Evolutionary conservation across 2,888 invertebrate genomes (phyloP).

Genomic region (Lasioglossum figueresi): DNA sequence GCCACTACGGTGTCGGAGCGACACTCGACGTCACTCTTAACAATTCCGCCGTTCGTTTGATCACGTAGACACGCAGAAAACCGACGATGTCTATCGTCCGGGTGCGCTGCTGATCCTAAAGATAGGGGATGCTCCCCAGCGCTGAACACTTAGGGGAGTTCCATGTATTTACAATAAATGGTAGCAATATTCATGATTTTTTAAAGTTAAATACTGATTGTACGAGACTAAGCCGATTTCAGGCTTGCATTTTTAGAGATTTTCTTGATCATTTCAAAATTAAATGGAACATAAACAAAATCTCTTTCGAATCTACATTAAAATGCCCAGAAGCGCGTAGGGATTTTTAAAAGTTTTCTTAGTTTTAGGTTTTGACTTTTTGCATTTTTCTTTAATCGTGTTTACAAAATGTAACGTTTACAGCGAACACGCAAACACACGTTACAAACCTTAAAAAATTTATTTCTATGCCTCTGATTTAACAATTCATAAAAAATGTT

Average conservation of each 20-base stretch:
- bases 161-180: neutral
- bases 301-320: too few species aligned
- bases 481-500: neutral
- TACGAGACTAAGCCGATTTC: neutral
- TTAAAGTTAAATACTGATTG: neutral
- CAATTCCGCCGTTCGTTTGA: constrained; percentile 1
- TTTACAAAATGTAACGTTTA: too few species aligned
- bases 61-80: neutral
- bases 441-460: too few species aligned
- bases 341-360: too few species aligned
- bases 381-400: too few species aligned
- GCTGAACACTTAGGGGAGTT: neutral
- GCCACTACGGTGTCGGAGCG: neutral
- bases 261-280: too few species aligned
- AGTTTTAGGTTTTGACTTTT: too few species aligned
- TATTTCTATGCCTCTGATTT: too few species aligned
- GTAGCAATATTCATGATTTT: neutral
- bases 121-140: neutral
- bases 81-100: neutral
- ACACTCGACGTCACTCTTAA: constrained; percentile 1
- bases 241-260: too few species aligned
- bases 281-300: too few species aligned
- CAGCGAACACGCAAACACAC: too few species aligned
- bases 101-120: neutral
- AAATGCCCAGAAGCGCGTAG: too few species aligned